These are phyloP conservation scores for Thamnophis sirtalis DNA, from an alignment of 2,113 vertebrate species.

Conservation along the genomic window DNA sequence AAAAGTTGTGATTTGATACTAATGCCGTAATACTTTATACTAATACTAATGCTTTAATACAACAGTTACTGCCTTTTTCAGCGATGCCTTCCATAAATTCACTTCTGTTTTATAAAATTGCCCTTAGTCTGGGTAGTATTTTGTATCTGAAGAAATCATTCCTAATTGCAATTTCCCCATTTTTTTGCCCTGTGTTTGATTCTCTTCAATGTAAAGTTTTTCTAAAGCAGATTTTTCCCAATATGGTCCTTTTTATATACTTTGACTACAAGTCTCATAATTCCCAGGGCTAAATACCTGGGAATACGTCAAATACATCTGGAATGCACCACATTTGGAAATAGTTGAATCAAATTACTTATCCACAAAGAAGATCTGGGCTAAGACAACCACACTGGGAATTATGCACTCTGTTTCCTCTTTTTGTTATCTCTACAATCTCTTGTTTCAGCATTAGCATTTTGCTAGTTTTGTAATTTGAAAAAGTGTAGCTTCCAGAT, in stretches of 20 bases:
- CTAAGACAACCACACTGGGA: neutral
- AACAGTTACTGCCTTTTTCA: neutral
- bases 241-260: neutral
- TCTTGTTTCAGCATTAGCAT: neutral
- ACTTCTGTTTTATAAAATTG: neutral
- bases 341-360: neutral
- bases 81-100: neutral
- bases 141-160: neutral
- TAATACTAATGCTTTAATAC: too few relatives aligned
- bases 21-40: too few relatives aligned
- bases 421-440: neutral
- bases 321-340: neutral
- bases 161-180: neutral
- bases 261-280: neutral
- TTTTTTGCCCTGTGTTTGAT: neutral
- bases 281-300: neutral
- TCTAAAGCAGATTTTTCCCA: neutral
- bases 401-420: neutral
- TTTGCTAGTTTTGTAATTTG: neutral
- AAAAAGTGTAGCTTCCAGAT: neutral
- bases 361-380: neutral
- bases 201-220: neutral
- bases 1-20: too few relatives aligned
- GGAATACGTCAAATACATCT: neutral
- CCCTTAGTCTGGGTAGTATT: neutral